These are phyloP conservation scores for Ia io DNA, from an alignment of 2,113 vertebrate genomes.

Conservation along the genomic window DNA sequence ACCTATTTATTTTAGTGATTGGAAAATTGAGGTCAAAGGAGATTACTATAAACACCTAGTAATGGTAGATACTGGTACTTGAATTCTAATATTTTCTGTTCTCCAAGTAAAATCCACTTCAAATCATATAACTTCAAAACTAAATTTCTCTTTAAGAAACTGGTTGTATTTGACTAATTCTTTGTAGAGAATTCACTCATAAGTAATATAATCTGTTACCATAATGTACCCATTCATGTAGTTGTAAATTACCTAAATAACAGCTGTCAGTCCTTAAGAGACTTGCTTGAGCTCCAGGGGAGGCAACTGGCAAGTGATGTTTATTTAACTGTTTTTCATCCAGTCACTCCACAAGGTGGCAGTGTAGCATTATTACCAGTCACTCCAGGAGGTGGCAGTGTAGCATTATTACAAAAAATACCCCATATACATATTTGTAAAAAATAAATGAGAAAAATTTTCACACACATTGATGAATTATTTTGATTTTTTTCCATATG, in stretches of 20 bases:
- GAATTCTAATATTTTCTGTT: background rate
- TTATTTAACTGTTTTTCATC: background rate
- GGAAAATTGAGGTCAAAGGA: background rate
- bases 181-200: background rate
- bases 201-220: background rate
- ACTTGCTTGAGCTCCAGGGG: background rate
- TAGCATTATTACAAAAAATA: slow-evolving; percentile 56
- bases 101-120: background rate
- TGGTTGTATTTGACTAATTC: background rate
- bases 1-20: background rate
- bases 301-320: background rate
- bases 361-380: slow-evolving; percentile 53
- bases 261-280: background rate
- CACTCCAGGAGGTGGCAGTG: slow-evolving; percentile 65
- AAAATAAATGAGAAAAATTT: background rate
- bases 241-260: background rate
- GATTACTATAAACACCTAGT: background rate
- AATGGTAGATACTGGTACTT: background rate
- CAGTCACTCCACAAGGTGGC: slow-evolving; percentile 60
- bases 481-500: background rate
- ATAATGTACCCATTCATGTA: background rate
- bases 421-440: background rate
- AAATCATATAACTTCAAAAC: background rate
- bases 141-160: background rate
- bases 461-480: background rate